Evolutionary conservation across 2,888 invertebrate species (phyloP), one percentile per base, ranked within the genome.

Genomic region (Macroteleia sp.): DNA sequence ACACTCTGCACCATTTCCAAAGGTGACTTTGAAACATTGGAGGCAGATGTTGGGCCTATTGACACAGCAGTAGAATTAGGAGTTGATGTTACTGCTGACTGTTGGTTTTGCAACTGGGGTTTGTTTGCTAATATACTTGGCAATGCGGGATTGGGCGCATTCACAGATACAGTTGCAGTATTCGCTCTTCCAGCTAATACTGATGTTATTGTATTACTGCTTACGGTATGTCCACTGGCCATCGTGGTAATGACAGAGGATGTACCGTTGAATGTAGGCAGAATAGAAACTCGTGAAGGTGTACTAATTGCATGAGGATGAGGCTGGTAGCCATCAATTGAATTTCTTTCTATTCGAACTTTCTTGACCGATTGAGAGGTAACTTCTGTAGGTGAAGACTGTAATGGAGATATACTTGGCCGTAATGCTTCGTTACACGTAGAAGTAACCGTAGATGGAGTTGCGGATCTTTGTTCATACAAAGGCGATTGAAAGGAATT

Each of bases 131-230:
- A 62, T 50, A 88, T 85, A 70, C 86, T 88, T 85, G 93, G 84
- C 75, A 91, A 84, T 12, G 90, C 88, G 1, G 91, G 85, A 62
- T 92, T 91, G 8, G 94, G 93, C 22, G 94, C 94, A 82, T 95
- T 95, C 20, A 95, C 94, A 0, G 96, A 95, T 0, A 96, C 95
- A 0, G 96, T 95, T 0, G 95, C 95, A 0, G 96, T 96, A 82
- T 95, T 95, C 0, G 96, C 94, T 88, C 94, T 93, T 2, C 96
- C 96, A 1, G 96, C 96, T 75, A 96, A 90, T 1, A 96, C 96
- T 0, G 95, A 96, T 0, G 96, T 97, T 16, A 96, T 95, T 0
- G 96, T 96, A 87, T 96, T 96, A 81, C 96, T 94, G 30, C 95
- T 95, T 1, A 94, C 95, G 0, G 96, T 96, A 87, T 95, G 94